phyloP scores from a whole-genome alignment of 37 sponge, comb jelly and placozoan species.

The Beroe ovata region DNA sequence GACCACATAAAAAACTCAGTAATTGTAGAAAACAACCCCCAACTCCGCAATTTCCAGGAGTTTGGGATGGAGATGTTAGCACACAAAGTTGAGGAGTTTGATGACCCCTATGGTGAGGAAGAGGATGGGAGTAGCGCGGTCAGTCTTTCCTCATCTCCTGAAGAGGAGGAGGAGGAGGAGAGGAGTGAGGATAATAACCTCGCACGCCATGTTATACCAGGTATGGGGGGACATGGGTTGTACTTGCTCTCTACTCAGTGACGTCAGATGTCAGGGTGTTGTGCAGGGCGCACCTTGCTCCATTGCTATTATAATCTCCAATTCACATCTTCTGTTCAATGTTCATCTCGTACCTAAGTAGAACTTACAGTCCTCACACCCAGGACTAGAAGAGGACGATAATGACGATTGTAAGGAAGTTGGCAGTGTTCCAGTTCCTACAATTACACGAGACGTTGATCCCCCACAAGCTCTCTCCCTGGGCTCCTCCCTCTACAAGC shows the following conservation, averaged over 20 bases:
- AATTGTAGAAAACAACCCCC: neutral
- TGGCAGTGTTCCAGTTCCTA: neutral
- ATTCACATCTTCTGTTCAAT: too few relatives aligned
- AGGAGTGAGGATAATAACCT: constrained; percentile 19
- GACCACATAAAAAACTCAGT: too few relatives aligned
- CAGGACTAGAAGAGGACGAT: too few relatives aligned
- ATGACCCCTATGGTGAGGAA: constrained; percentile 4
- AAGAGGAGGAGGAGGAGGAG: neutral
- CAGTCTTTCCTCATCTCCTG: neutral
- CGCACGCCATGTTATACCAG: neutral
- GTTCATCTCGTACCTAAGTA: too few relatives aligned
- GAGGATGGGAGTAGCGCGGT: constrained; percentile 19
- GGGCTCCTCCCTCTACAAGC: constrained; percentile 58
- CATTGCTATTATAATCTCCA: too few relatives aligned
- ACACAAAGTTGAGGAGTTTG: constrained; percentile 6
- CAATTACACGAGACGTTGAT: neutral
- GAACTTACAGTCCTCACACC: too few relatives aligned
- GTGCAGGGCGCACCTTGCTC: too few relatives aligned
- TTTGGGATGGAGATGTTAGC: constrained; percentile 7
- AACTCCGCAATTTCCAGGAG: neutral
- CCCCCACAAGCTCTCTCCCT: constrained; percentile 9
- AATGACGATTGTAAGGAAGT: neutral
- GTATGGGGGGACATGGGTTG: too few relatives aligned
- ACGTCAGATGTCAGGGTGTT: too few relatives aligned
- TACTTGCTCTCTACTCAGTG: too few relatives aligned